These are phyloP conservation scores for Ceratothoa steindachneri DNA, from an alignment of 2,888 invertebrate genomes.

Conservation along the genomic window DNA sequence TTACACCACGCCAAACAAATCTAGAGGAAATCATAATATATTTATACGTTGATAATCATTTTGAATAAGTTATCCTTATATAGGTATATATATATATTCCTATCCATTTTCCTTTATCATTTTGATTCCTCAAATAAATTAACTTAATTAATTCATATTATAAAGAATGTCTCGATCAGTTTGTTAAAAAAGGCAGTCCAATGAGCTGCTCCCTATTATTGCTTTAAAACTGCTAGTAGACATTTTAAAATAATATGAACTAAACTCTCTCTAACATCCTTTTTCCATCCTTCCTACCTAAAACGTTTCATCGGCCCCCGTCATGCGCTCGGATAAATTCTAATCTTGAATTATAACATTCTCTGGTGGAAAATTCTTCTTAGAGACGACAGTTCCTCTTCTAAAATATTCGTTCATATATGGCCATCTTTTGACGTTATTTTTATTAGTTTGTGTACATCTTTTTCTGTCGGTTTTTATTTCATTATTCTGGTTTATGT, in stretches of 20 bases:
- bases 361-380: too few species aligned
- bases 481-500: too few species aligned
- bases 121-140: not conserved
- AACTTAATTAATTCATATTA: not conserved
- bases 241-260: slow-evolving; percentile 8
- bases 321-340: slow-evolving; percentile 40
- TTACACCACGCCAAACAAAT: too few species aligned
- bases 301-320: slow-evolving; percentile 43
- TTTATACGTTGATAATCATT: not conserved
- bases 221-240: not conserved
- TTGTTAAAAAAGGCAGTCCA: not conserved
- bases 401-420: not conserved
- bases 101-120: not conserved
- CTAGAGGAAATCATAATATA: not conserved
- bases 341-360: too few species aligned
- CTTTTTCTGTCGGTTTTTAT: too few species aligned
- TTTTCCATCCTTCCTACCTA: slow-evolving; percentile 4
- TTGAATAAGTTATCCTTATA: not conserved
- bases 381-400: too few species aligned
- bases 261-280: slow-evolving; percentile 6
- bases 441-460: too few species aligned
- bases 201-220: too few species aligned
- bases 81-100: not conserved
- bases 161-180: not conserved
- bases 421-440: too few species aligned